Evolutionary conservation across 2,113 vertebrate species (phyloP).

Genomic region (Sterrhoptilus dennistouni): DNA sequence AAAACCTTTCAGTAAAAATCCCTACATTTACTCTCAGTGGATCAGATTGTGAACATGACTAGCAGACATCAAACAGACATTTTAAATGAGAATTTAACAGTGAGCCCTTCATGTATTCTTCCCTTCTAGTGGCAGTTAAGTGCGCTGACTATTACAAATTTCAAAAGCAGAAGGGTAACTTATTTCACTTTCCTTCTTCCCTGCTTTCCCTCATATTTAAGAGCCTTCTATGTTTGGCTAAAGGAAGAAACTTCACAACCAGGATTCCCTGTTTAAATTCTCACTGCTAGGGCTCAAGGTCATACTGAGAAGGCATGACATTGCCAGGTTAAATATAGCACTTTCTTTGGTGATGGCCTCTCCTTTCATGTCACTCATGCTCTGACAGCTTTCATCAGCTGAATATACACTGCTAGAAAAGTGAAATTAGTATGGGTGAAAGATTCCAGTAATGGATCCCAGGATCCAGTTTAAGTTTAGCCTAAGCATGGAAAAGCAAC

Average conservation of each 20-base stretch:
- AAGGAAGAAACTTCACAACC: neutral
- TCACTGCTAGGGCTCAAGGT: conserved; percentile 20
- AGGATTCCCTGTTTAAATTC: neutral
- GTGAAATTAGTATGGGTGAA: conserved; percentile 12
- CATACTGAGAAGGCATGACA: neutral
- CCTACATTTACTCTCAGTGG: neutral
- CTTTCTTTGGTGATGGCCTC: conserved; percentile 16
- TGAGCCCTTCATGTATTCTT: neutral
- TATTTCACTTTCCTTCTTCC: neutral
- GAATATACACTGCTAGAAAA: conserved; percentile 17
- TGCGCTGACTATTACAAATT: neutral
- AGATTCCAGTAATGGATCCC: neutral
- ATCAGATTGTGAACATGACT: conserved; percentile 25
- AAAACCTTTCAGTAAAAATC: neutral
- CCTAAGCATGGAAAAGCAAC: neutral
- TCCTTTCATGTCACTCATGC: conserved; percentile 7
- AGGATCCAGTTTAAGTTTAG: neutral
- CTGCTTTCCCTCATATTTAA: neutral
- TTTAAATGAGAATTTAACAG: conserved; percentile 48
- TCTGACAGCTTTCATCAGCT: conserved; percentile 41
- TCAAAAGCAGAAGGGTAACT: neutral
- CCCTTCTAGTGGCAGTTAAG: neutral
- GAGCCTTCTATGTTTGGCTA: neutral
- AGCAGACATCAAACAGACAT: conserved; percentile 32
- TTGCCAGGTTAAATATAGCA: conserved; percentile 62